A percentile compares a stretch with the other conserved stretches of the same genome.
These are phyloP conservation scores for Apostichopus parvimensis DNA, from an alignment of 35 echinoderm and acorn worm species.

Conservation along the genomic window DNA sequence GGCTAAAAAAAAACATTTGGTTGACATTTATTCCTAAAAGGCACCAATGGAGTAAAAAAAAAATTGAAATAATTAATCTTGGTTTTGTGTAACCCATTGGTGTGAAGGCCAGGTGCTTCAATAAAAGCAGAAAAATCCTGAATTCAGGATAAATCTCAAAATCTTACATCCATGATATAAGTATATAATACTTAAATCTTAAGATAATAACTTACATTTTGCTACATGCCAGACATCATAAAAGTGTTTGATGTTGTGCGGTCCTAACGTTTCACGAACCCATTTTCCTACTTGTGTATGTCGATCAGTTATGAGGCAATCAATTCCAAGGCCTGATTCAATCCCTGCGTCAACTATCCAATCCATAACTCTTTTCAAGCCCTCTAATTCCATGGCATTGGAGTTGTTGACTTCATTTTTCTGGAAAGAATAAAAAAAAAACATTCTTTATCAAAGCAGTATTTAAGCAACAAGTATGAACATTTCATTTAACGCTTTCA, in stretches of 20 bases:
- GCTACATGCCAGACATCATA: constrained; percentile 55
- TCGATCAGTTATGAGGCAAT: constrained; percentile 41
- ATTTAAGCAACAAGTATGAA: no score
- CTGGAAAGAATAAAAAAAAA: neutral
- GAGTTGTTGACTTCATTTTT: constrained; percentile 52
- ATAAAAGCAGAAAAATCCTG: no score
- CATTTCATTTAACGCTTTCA: no score
- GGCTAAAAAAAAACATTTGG: constrained; percentile 1
- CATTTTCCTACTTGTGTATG: constrained; percentile 37
- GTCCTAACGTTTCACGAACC: constrained; percentile 18
- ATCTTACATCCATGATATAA: no score
- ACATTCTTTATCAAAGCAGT: no score
- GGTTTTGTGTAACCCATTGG: no score
- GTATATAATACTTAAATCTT: no score
- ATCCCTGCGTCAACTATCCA: neutral
- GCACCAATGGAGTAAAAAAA: no score
- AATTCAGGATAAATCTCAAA: no score
- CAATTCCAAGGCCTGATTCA: neutral
- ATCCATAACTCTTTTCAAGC: constrained; percentile 12
- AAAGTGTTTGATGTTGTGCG: neutral
- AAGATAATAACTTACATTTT: constrained; percentile 35
- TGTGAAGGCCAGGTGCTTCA: no score
- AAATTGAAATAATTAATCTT: no score
- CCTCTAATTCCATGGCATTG: constrained; percentile 59
- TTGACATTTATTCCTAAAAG: no score